Percentiles rank a stretch among this genome's conserved stretches.
Conservation (phyloP, 2,888 invertebrate species). For the Alentia gelatinosa region DNA sequence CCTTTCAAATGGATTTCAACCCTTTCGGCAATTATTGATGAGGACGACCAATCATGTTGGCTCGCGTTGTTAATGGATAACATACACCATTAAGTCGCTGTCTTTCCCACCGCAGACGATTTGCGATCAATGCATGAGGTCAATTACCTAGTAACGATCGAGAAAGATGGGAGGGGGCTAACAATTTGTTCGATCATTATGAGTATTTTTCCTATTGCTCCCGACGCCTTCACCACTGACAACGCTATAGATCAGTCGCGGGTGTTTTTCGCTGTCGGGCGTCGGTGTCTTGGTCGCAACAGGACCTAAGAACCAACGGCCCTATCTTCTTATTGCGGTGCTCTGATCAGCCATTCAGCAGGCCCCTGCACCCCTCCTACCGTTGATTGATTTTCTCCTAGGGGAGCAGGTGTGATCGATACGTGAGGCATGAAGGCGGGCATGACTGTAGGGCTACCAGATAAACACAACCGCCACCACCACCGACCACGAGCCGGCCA, state of each 20-base stretch:
- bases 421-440: background rate
- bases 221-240: background rate
- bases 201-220: background rate
- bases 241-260: background rate
- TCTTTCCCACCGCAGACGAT: too few relatives aligned
- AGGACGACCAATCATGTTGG: too few relatives aligned
- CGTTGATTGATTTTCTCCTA: background rate
- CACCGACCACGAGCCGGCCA: background rate
- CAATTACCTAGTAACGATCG: background rate
- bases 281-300: too few relatives aligned
- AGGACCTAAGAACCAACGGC: too few relatives aligned
- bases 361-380: background rate
- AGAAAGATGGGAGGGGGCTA: background rate
- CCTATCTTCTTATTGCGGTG: background rate
- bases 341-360: background rate
- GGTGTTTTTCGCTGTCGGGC: background rate
- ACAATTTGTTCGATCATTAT: conserved; percentile 22
- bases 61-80: too few relatives aligned
- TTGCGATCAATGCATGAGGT: background rate
- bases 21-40: too few relatives aligned
- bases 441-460: background rate
- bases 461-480: background rate
- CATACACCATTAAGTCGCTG: too few relatives aligned
- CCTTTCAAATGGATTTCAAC: too few relatives aligned
- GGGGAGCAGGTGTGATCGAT: too few relatives aligned